Percentiles rank a stretch among this genome's conserved stretches.
phyloP scores from a whole-genome alignment of 2,888 invertebrate genomes.

The Microplitis manilae region DNA sequence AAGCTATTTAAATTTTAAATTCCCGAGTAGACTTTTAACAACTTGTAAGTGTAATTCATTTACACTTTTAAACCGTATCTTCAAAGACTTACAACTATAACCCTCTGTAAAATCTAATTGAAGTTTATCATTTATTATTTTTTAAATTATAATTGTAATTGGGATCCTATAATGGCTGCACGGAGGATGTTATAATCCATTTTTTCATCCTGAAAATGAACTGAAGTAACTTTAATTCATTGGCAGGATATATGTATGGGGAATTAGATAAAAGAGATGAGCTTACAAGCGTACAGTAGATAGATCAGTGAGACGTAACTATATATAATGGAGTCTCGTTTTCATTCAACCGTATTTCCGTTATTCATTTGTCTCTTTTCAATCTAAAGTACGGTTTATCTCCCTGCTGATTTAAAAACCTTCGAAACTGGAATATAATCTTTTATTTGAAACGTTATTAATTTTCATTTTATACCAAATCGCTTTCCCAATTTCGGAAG shows the following conservation, averaged over 20 bases:
- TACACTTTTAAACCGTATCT: too few species aligned
- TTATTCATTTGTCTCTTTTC: constrained; percentile 31
- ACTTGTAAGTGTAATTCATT: too few species aligned
- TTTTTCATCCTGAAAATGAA: constrained; percentile 20
- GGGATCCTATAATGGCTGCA: background rate
- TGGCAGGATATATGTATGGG: constrained; percentile 1
- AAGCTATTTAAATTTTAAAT: too few species aligned
- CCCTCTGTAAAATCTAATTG: too few species aligned
- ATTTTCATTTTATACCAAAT: background rate
- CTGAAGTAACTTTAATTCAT: constrained; percentile 23
- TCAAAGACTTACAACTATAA: too few species aligned
- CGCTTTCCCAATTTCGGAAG: too few species aligned
- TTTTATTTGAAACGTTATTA: background rate
- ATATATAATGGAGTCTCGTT: constrained; percentile 31
- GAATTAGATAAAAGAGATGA: constrained; percentile 10
- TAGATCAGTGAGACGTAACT: constrained; percentile 25
- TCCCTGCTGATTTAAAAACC: background rate
- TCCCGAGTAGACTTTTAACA: too few species aligned
- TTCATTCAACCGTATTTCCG: constrained; percentile 29
- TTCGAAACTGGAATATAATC: constrained; percentile 14
- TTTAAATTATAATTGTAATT: background rate
- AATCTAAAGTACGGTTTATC: background rate
- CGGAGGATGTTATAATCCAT: constrained; percentile 50
- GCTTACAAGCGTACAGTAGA: constrained; percentile 11
- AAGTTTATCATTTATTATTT: too few species aligned